These are phyloP conservation scores for Acanthurus leucopareius DNA, from an alignment of 2,797 vertebrate genomes.

Conservation along the genomic window DNA sequence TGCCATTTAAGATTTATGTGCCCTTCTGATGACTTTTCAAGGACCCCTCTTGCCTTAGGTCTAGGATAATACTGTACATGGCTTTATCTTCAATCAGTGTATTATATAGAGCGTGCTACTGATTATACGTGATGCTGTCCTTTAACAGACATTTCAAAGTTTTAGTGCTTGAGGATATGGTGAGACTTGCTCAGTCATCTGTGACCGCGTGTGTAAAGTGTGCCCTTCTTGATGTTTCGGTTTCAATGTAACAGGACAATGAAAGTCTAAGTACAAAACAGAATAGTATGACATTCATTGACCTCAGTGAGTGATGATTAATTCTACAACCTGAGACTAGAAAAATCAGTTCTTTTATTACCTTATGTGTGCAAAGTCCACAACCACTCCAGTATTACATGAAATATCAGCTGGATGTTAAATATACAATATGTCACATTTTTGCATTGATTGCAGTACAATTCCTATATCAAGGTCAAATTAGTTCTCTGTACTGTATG, in stretches of 20 bases:
- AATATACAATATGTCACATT: no score
- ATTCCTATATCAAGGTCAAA: no score
- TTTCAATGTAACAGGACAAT: not conserved
- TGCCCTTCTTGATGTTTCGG: not conserved
- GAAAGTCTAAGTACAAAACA: not conserved
- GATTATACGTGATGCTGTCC: no score
- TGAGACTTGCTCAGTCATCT: not conserved
- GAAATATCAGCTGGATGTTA: not conserved
- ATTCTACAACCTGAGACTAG: not conserved
- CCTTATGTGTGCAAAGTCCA: constrained; percentile 21
- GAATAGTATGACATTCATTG: not conserved
- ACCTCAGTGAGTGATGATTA: not conserved
- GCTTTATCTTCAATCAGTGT: not conserved
- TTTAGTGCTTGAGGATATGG: not conserved
- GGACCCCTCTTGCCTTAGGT: not conserved
- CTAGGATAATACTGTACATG: not conserved
- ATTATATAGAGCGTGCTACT: no score
- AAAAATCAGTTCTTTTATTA: constrained; percentile 27
- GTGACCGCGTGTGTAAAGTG: not conserved
- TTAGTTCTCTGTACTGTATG: no score
- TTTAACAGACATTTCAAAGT: not conserved
- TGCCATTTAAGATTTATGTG: not conserved
- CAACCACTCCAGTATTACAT: not conserved
- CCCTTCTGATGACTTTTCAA: constrained; percentile 1
- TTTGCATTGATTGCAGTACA: no score